phyloP scores from a whole-genome alignment of 2,113 vertebrate species.

The Mus pahari region DNA sequence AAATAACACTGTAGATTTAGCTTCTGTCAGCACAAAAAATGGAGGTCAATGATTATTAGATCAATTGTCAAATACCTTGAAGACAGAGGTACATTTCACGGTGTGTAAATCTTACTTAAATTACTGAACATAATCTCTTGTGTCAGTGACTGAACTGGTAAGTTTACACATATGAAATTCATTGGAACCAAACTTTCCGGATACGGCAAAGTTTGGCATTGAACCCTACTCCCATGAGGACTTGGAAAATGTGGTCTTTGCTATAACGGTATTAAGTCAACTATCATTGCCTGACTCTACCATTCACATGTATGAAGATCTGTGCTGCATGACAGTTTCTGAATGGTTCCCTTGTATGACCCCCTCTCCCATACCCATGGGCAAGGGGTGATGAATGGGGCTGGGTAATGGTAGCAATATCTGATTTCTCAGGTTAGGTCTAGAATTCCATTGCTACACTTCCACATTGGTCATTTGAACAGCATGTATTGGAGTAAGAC shows the following conservation, averaged over 20 bases:
- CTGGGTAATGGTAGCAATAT: not conserved
- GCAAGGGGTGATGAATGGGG: not conserved
- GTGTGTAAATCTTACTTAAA: slow-evolving; percentile 45
- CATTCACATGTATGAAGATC: not conserved
- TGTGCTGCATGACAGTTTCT: not conserved
- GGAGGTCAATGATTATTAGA: not conserved
- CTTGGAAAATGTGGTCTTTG: not conserved
- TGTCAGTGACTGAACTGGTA: not conserved
- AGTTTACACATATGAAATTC: not conserved
- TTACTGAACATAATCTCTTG: not conserved
- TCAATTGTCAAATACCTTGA: slow-evolving; percentile 49
- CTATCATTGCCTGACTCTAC: not conserved
- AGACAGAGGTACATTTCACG: slow-evolving; percentile 16
- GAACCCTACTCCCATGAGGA: not conserved
- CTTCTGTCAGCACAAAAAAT: not conserved
- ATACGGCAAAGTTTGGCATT: not conserved
- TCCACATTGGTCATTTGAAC: not conserved
- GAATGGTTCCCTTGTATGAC: not conserved
- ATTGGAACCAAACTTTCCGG: slow-evolving; percentile 37
- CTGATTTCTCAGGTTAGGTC: not conserved
- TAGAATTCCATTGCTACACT: not conserved
- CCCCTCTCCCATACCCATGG: not conserved
- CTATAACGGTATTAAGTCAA: slow-evolving; percentile 16
- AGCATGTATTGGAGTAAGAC: not conserved
- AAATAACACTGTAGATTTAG: slow-evolving; percentile 14